Conservation (phyloP, 2,888 invertebrate genomes). For the Nipponacmea schrenckii region DNA sequence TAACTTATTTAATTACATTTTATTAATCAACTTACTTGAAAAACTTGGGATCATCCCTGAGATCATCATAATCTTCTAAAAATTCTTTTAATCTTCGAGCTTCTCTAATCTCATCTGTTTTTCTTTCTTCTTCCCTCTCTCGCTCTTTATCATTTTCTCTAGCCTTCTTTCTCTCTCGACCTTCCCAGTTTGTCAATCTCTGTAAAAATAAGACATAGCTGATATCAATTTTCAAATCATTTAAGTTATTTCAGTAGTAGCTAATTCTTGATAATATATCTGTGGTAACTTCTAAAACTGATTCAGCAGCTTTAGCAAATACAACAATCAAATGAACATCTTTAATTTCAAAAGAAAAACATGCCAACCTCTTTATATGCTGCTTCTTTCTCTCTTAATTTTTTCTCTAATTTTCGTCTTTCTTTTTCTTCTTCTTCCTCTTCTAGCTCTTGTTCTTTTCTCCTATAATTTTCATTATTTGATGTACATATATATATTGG, state of each 20-base stretch:
- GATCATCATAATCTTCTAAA: slow-evolving; percentile 98
- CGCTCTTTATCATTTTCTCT: slow-evolving; percentile 91
- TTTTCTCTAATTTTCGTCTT: slow-evolving; percentile 87
- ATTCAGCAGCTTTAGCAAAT: no score
- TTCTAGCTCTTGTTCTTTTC: slow-evolving; percentile 57
- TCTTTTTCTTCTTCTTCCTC: slow-evolving; percentile 93
- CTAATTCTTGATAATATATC: no score
- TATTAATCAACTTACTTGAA: slow-evolving; percentile 77
- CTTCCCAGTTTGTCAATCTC: slow-evolving; percentile 72
- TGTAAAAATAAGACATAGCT: slow-evolving; percentile 63
- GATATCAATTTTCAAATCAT: not conserved
- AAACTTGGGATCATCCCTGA: slow-evolving; percentile 95
- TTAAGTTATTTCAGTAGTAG: no score
- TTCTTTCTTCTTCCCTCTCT: slow-evolving; percentile 84
- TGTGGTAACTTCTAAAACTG: no score
- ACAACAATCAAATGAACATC: no score
- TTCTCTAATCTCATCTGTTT: slow-evolving; percentile 86
- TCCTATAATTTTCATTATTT: slow-evolving; percentile 66
- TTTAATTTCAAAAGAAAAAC: no score
- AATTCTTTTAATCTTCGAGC: slow-evolving; percentile 96
- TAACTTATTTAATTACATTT: not conserved
- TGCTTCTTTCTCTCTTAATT: slow-evolving; percentile 92
- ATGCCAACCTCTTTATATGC: slow-evolving; percentile 85
- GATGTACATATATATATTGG: no score
- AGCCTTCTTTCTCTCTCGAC: slow-evolving; percentile 69